Percentiles rank a stretch among this genome's conserved stretches.
These are phyloP conservation scores for Epirrita christyi DNA, from an alignment of 2,888 invertebrate species.

Conservation along the genomic window DNA sequence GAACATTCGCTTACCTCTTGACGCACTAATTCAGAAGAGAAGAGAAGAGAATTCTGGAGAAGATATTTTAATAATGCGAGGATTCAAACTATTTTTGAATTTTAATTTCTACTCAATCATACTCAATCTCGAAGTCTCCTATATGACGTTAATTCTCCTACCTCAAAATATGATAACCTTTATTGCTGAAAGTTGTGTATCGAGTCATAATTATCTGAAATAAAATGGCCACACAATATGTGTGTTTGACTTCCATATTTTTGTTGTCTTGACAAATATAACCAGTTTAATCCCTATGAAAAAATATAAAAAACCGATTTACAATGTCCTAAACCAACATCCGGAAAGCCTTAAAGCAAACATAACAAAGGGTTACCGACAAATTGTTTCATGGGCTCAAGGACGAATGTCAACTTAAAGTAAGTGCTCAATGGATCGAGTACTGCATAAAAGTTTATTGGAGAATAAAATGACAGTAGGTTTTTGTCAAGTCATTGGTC, in stretches of 20 bases:
- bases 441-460: constrained; percentile 8
- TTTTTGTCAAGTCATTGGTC: not conserved
- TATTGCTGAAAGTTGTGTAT: no score
- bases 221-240: no score
- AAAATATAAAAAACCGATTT: constrained; percentile 29
- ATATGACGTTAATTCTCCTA: no score
- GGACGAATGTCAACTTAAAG: constrained; percentile 11
- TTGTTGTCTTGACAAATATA: constrained; percentile 3
- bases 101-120: no score
- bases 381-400: constrained; percentile 18
- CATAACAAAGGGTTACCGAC: constrained; percentile 12
- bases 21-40: no score
- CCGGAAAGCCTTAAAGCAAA: constrained; percentile 12
- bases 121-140: no score
- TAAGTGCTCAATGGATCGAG: constrained; percentile 1
- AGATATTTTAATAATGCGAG: no score
- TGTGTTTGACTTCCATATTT: not conserved
- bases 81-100: no score
- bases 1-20: no score
- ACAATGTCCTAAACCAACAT: constrained; percentile 32
- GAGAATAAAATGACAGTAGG: not conserved
- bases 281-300: constrained; percentile 17
- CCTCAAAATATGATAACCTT: no score
- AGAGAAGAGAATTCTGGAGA: no score
- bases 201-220: no score